These are phyloP conservation scores for Oscheius sp. DNA, from an alignment of 1,140 invertebrate species.

Conservation along the genomic window DNA sequence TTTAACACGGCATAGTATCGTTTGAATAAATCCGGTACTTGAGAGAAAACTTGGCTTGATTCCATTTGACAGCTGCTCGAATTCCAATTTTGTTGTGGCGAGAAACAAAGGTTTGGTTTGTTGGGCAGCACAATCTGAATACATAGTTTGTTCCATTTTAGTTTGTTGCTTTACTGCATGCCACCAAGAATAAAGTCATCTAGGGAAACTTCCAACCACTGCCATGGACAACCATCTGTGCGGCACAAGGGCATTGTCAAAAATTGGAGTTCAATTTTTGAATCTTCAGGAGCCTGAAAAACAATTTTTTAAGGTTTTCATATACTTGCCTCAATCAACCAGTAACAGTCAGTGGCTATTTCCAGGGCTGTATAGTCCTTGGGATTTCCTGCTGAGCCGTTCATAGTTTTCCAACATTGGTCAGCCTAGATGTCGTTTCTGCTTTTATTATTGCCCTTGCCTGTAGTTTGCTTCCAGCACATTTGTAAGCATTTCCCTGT, in stretches of 20 bases:
- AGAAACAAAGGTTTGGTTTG: too few species aligned
- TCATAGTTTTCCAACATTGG: slow-evolving; percentile 11
- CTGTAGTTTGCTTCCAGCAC: slow-evolving; percentile 9
- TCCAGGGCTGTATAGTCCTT: not conserved
- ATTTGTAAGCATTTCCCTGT: slow-evolving; percentile 13
- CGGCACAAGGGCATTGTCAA: slow-evolving; percentile 4
- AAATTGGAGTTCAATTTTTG: slow-evolving; percentile 13
- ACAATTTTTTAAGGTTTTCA: not conserved
- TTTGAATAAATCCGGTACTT: too few species aligned
- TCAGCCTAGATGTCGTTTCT: not conserved
- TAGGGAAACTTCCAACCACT: slow-evolving; percentile 6
- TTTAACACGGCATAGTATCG: too few species aligned
- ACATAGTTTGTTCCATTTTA: not conserved
- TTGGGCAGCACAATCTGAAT: not conserved
- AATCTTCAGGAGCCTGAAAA: not conserved
- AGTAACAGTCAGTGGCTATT: not conserved
- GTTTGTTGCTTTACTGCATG: slow-evolving; percentile 15
- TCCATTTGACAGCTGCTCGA: too few species aligned
- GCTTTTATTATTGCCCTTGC: not conserved
- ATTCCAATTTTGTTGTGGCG: too few species aligned
- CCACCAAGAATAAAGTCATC: slow-evolving; percentile 12
- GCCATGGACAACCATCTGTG: slow-evolving; percentile 24
- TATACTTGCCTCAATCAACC: slow-evolving; percentile 2
- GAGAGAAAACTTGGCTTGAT: too few species aligned
- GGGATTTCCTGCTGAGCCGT: slow-evolving; percentile 18